phyloP scores from a whole-genome alignment of 2,888 invertebrate species.

The Trachelus tabidus region DNA sequence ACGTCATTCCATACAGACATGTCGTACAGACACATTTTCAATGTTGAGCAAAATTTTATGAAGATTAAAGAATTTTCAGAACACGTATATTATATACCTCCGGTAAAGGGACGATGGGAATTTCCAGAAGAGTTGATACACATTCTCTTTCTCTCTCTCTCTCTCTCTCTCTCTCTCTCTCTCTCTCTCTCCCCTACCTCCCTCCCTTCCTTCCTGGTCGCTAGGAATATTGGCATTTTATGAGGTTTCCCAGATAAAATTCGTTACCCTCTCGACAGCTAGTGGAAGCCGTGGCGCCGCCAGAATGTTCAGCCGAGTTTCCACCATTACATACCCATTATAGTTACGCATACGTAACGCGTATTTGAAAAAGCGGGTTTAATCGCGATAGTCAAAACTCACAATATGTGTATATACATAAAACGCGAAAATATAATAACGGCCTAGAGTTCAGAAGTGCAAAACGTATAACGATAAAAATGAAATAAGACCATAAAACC shows the following conservation, averaged over 20 bases:
- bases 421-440: neutral
- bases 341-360: neutral
- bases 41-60: neutral
- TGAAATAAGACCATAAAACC: neutral
- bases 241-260: neutral
- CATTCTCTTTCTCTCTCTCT: neutral
- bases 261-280: neutral
- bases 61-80: neutral
- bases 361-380: neutral
- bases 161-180: too few species aligned
- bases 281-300: neutral
- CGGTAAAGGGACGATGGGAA: neutral
- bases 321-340: neutral
- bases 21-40: neutral
- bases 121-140: neutral
- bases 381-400: neutral
- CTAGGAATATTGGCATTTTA: neutral
- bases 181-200: too few species aligned
- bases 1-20: neutral
- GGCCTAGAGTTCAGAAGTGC: neutral
- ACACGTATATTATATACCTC: neutral
- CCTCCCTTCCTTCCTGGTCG: neutral
- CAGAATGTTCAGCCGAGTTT: neutral
- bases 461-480: neutral
- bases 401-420: neutral